Evolutionary conservation across 2,888 invertebrate genomes (phyloP).

Genomic region (Patella ulyssiponensis): DNA sequence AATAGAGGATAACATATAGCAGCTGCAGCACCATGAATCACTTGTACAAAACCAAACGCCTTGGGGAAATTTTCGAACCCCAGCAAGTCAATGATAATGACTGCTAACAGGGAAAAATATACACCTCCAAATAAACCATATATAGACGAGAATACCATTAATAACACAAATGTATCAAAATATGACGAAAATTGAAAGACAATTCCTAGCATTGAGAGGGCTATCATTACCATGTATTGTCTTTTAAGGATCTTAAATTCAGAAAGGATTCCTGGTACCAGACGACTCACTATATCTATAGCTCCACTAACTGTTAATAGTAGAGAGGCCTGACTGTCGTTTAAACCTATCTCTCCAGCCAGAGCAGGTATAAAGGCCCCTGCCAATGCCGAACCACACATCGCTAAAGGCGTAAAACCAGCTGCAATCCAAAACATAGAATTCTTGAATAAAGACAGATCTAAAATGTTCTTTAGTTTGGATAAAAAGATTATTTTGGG

Average conservation of each 20-base stretch:
- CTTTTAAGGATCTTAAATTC: conserved; percentile 19
- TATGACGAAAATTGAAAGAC: conserved; percentile 17
- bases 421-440: conserved; percentile 10
- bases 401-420: conserved; percentile 7
- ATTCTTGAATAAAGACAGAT: conserved; percentile 18
- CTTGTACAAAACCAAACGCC: conserved; percentile 26
- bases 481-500: neutral
- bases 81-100: conserved; percentile 22
- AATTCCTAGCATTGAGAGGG: conserved; percentile 7
- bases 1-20: conserved; percentile 19
- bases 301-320: conserved; percentile 19
- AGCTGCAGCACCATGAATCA: conserved; percentile 14
- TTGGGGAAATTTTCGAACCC: conserved; percentile 22
- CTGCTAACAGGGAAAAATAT: conserved; percentile 24
- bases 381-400: conserved; percentile 15
- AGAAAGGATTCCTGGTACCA: conserved; percentile 28
- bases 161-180: conserved; percentile 10
- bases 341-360: conserved; percentile 22
- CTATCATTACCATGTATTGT: conserved; percentile 16
- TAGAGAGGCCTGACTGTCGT: conserved; percentile 18
- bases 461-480: conserved; percentile 7
- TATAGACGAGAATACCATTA: conserved; percentile 14
- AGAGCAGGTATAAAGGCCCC: conserved; percentile 22
- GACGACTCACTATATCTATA: conserved; percentile 26
- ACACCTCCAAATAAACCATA: conserved; percentile 21